Evolutionary conservation across 1,140 invertebrate species (phyloP), one percentile per base, ranked within the genome.

Genomic region (Brachionus calyciflorus): DNA sequence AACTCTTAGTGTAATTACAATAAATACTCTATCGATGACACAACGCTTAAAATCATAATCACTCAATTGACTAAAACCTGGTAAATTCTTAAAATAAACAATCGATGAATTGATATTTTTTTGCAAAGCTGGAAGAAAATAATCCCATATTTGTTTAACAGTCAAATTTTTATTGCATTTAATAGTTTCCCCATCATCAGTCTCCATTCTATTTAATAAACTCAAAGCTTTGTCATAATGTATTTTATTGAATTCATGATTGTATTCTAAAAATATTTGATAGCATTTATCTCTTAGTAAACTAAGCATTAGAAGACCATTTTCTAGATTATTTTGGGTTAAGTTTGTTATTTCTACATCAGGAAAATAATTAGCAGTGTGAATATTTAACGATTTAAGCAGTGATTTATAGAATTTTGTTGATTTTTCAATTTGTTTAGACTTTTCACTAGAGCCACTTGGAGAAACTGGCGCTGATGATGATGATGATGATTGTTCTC

Each of bases 21-120:
- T 46, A n/a, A 73, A 73, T 19, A 37, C 37, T 9, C 69, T 44
- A 6, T 51, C 46, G 17, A 73, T 55, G 7, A 49, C 69, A 9
- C 24, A 24, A 3, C 26, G 46, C 26, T 73, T 17, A 30, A 51
- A 73, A 46, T 73, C 69, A 0, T 26, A 6, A 9, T 21, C 44
- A 19, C 28, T 40, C 12, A 65, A 33, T 10, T 19, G 44, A 21
- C 24, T 28, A 33, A 65, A 65, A 65, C 60, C 60, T 33, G 60
- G 60, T 19, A 65, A 12, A 41, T 44, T 65, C 17, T 37, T 19
- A 14, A 44, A 19, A n/a, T 41, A 65, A 14, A 19, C 17, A 65
- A 65, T 65, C 10, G 60, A 65, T 19, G 60, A 41, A 28, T 41
- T 65, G 6, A 65, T 65, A 41, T 65, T 41, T 65, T 65, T 65